A percentile compares a stretch with the other conserved stretches of the same genome.
Conservation (phyloP, 1,140 invertebrate genomes). For the Steinernema feltiae region DNA sequence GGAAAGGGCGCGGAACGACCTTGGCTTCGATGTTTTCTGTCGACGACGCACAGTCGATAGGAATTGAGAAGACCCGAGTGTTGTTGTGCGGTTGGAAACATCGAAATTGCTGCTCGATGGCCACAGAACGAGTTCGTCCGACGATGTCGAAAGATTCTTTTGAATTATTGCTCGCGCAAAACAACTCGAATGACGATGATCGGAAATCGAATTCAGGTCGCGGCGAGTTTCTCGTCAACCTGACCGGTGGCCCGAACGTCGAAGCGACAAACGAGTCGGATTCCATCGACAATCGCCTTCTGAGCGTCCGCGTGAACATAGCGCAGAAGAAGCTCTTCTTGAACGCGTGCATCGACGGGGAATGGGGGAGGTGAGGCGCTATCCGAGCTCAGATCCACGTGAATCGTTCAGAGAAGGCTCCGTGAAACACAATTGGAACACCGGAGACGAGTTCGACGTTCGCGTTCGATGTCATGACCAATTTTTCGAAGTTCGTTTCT, state of each 20-base stretch:
- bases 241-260: slow-evolving; percentile 52
- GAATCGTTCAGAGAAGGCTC: slow-evolving; percentile 39
- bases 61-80: too few relatives aligned
- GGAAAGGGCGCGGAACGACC: not conserved
- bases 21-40: slow-evolving; percentile 10
- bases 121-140: too few relatives aligned
- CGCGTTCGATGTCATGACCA: slow-evolving; percentile 52
- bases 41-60: not conserved
- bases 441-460: slow-evolving; percentile 55
- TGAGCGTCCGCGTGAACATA: slow-evolving; percentile 50
- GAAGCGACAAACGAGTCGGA: slow-evolving; percentile 51
- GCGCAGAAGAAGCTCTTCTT: slow-evolving; percentile 46
- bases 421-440: slow-evolving; percentile 52
- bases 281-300: slow-evolving; percentile 50
- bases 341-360: slow-evolving; percentile 56
- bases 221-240: slow-evolving; percentile 51
- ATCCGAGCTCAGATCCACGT: not conserved
- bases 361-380: slow-evolving; percentile 48
- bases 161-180: too few relatives aligned
- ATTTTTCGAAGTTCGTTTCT: slow-evolving; percentile 41
- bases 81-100: too few relatives aligned
- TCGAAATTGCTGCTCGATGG: too few relatives aligned
- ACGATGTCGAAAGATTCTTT: too few relatives aligned
- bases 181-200: too few relatives aligned
- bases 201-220: too few relatives aligned